Evolutionary conservation across 2,888 invertebrate genomes (phyloP), one percentile per base, ranked within the genome.

Genomic region (Apoda limacodes): DNA sequence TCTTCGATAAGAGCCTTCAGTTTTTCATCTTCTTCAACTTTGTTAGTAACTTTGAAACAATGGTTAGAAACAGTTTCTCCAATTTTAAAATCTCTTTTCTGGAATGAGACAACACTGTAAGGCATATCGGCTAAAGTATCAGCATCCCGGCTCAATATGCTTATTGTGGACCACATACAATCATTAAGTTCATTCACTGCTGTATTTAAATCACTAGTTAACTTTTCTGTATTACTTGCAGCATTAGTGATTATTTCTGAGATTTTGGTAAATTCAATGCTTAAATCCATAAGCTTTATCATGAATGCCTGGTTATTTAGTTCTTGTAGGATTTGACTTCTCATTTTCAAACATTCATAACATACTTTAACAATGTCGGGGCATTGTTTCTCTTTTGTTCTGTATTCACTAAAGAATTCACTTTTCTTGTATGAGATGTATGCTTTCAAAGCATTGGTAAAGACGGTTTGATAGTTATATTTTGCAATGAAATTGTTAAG

Each of bases 301-400:
- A 72, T 55, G 52, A 75, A 76, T 11, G 65, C 53, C 43, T 81
- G 80, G 26, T 67, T 60, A n/a, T 65, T 61, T 22, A 72, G 52
- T 45, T 80, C 74, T 32, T 54, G 52, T 22, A 85, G 52, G 34
- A 84, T 68, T 46, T 63, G 72, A 41, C 75, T 82, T 42, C 84
- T 72, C 3, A 78, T 51, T 53, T 82, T 83, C 0, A 86, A 57
- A 35, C 83, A 83, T 32, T 83, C 71, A 40, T 84, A 85, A 19
- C 85, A 66, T 25, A 83, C 55, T 51, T 82, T 83, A 12, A 82
- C 78, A 48, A 86, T 85, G 22, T 82, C 76, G 32, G 63, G 60
- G 40, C 82, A 82, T 42, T 76, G 75, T 22, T 60, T 67, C 23
- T 75, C 74, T 42, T 61, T 62, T 13, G 60, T 60, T 47, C 69